phyloP scores from a whole-genome alignment of 2,888 invertebrate species.

The Chrysolina haemoptera region DNA sequence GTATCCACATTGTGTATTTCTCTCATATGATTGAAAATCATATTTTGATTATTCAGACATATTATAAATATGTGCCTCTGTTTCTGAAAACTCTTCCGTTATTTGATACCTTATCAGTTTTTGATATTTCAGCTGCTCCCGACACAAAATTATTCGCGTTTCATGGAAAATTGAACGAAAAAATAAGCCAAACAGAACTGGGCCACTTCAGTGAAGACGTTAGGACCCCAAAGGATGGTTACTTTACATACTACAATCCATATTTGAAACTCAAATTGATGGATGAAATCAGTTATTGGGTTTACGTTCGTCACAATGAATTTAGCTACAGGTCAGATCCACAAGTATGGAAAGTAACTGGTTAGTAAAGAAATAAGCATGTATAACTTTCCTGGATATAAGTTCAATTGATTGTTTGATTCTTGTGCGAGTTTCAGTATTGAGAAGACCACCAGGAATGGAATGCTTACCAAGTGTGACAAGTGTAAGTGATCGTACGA shows the following conservation, averaged over 20 bases:
- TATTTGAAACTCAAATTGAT: conserved; percentile 69
- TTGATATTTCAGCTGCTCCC: conserved; percentile 68
- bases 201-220: conserved; percentile 74
- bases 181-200: conserved; percentile 69
- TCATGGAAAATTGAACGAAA: conserved; percentile 76
- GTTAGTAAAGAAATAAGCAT: conserved; percentile 58
- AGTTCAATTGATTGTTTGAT: too few species aligned
- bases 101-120: neutral
- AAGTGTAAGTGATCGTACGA: conserved; percentile 68
- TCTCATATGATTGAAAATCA: too few species aligned
- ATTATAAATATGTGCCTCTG: too few species aligned
- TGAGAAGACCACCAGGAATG: neutral
- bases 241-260: conserved; percentile 73
- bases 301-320: conserved; percentile 73
- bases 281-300: conserved; percentile 76
- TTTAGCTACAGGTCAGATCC: conserved; percentile 70
- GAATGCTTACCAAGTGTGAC: conserved; percentile 38
- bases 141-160: conserved; percentile 75
- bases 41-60: too few species aligned
- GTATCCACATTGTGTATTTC: too few species aligned
- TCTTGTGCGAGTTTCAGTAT: conserved; percentile 22
- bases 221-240: conserved; percentile 66
- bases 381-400: too few species aligned
- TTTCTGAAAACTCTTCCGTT: too few species aligned
- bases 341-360: conserved; percentile 67